Evolutionary conservation across 35 echinoderm and acorn worm species (phyloP), one percentile per base, ranked within the genome.

Genomic region (Ophiothrix spiculata): DNA sequence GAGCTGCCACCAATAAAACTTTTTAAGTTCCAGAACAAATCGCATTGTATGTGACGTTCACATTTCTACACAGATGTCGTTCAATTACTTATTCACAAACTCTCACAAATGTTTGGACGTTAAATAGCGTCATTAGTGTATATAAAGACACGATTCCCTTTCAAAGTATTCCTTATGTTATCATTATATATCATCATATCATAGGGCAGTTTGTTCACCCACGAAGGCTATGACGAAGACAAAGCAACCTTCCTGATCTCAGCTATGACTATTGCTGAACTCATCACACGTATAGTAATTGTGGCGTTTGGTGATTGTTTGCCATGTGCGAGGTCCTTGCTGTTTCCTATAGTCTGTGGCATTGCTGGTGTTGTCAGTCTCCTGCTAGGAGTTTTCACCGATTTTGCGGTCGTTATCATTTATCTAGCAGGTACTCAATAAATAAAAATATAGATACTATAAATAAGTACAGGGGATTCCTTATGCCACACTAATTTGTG

Each of bases 381-480:
- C 6, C 60, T 69, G 17, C 60, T 69, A 2, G 60, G 10, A 25
- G 4, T n/a, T 28, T 69, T 25, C 23, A 4, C 8, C 3, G 60
- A 69, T 25, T 69, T 15, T 28, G 6, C 25, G 3, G 60, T n/a
- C 3, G 60, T 69, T 25, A 69, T 69, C 60, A 25, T 69, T 4
- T 69, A 69, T 69, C 60, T 69, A 6, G 25, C 60, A 69, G 60
- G 60, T 69, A n/a, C n/a, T n/a, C n/a, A n/a, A n/a, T n/a, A n/a
- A n/a, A n/a, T n/a, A n/a, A n/a, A n/a, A n/a, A n/a, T n/a, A n/a
- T n/a, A n/a, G n/a, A n/a, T n/a, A n/a, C n/a, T n/a, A n/a, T n/a
- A n/a, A n/a, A n/a, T n/a, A n/a, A n/a, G n/a, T n/a, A n/a, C n/a
- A n/a, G n/a, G n/a, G n/a, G n/a, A n/a, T n/a, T n/a, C n/a, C n/a